Conservation (phyloP, 2,113 vertebrate species). For the Apaloderma vittatum region DNA sequence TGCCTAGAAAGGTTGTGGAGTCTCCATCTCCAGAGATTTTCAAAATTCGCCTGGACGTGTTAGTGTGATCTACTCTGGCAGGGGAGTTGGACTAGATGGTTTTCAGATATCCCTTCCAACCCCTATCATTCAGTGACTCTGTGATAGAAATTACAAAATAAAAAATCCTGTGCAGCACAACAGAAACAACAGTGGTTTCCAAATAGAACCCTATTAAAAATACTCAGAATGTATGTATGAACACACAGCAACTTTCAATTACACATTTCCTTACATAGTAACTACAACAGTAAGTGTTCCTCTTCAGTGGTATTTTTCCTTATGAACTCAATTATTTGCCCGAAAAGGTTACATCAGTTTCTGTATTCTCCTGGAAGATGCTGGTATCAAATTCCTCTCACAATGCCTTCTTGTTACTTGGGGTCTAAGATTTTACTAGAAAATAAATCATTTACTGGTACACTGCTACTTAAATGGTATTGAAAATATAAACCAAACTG, state of each 20-base stretch:
- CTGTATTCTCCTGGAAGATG: neutral
- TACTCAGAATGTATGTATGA: neutral
- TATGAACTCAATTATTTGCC: neutral
- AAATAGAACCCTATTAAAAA: neutral
- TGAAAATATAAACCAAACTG: slow-evolving; percentile 26
- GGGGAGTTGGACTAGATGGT: no score
- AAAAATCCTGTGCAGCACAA: neutral
- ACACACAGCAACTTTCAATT: neutral
- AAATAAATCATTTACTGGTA: slow-evolving; percentile 8
- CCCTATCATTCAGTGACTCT: no score
- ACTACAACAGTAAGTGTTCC: neutral
- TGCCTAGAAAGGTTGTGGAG: no score
- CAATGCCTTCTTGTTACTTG: neutral
- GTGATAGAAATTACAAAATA: neutral
- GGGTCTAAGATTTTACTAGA: neutral
- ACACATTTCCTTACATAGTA: neutral
- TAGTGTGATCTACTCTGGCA: no score
- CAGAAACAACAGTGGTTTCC: neutral
- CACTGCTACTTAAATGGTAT: neutral
- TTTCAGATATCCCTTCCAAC: no score
- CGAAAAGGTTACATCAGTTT: neutral
- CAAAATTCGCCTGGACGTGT: no score
- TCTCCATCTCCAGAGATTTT: no score
- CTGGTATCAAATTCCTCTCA: neutral
- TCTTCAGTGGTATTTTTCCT: neutral